Evolutionary conservation across 2,888 invertebrate genomes (phyloP).

Genomic region (Anodontia alba): DNA sequence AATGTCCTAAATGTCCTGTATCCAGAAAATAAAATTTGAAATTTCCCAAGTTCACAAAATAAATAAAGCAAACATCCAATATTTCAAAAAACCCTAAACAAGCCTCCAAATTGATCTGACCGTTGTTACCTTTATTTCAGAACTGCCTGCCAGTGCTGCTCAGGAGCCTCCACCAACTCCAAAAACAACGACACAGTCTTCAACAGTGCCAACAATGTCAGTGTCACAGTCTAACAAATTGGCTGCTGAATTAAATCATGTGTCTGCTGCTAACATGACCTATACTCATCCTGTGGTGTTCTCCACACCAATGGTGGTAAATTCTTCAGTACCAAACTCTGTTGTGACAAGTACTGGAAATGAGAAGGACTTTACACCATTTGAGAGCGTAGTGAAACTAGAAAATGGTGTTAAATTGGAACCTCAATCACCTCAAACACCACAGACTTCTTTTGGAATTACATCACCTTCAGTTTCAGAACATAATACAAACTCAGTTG

Average conservation of each 20-base stretch:
- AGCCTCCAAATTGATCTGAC: no score
- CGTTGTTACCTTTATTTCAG: slow-evolving; percentile 86
- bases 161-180: slow-evolving; percentile 89
- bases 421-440: slow-evolving; percentile 33
- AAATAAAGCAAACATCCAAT: no score
- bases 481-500: slow-evolving; percentile 55
- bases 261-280: slow-evolving; percentile 1
- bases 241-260: slow-evolving; percentile 5
- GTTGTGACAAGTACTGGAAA: background rate
- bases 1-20: no score
- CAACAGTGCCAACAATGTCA: slow-evolving; percentile 61
- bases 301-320: background rate
- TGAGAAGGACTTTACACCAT: background rate
- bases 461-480: slow-evolving; percentile 1
- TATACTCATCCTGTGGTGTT: slow-evolving; percentile 3
- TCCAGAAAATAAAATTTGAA: no score
- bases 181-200: slow-evolving; percentile 74
- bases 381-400: background rate
- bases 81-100: no score
- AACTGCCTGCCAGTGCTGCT: slow-evolving; percentile 95
- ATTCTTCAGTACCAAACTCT: background rate
- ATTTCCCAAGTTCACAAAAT: no score
- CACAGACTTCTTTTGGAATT: background rate
- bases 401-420: slow-evolving; percentile 23
- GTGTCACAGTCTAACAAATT: slow-evolving; percentile 37